These are phyloP conservation scores for Agrilus mali DNA, from an alignment of 2,888 invertebrate genomes.

Conservation along the genomic window DNA sequence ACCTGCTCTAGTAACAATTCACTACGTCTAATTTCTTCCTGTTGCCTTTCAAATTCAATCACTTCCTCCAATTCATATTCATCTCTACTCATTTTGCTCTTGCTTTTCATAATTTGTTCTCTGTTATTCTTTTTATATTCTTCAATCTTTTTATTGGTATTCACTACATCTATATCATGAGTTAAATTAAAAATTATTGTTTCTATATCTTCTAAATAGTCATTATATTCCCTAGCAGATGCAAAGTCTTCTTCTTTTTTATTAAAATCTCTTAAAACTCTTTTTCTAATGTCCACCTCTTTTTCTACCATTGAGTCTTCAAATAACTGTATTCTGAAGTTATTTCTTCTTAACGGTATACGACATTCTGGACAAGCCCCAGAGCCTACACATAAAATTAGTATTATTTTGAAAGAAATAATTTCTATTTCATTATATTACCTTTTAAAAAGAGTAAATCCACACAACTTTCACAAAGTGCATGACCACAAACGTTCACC, in stretches of 20 bases:
- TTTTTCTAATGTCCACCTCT: slow-evolving; percentile 88
- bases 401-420: background rate
- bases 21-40: slow-evolving; percentile 58
- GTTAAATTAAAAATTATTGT: slow-evolving; percentile 80
- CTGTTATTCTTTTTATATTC: slow-evolving; percentile 85
- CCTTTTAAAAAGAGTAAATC: slow-evolving; percentile 93
- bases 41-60: slow-evolving; percentile 67
- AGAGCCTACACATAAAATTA: slow-evolving; percentile 48
- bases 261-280: slow-evolving; percentile 82
- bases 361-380: slow-evolving; percentile 92
- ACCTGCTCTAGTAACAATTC: slow-evolving; percentile 55
- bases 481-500: slow-evolving; percentile 98
- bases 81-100: slow-evolving; percentile 61
- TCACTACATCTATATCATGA: slow-evolving; percentile 78
- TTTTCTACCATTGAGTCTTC: slow-evolving; percentile 96
- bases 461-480: slow-evolving; percentile 94
- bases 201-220: slow-evolving; percentile 94
- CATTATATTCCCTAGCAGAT: slow-evolving; percentile 75
- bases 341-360: slow-evolving; percentile 73
- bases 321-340: slow-evolving; percentile 89
- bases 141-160: slow-evolving; percentile 82
- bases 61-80: slow-evolving; percentile 80
- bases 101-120: slow-evolving; percentile 70
- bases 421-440: slow-evolving; percentile 20
- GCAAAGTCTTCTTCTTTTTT: slow-evolving; percentile 91